These are phyloP conservation scores for Lateolabrax maculatus DNA, from an alignment of 2,797 vertebrate species.

Conservation along the genomic window DNA sequence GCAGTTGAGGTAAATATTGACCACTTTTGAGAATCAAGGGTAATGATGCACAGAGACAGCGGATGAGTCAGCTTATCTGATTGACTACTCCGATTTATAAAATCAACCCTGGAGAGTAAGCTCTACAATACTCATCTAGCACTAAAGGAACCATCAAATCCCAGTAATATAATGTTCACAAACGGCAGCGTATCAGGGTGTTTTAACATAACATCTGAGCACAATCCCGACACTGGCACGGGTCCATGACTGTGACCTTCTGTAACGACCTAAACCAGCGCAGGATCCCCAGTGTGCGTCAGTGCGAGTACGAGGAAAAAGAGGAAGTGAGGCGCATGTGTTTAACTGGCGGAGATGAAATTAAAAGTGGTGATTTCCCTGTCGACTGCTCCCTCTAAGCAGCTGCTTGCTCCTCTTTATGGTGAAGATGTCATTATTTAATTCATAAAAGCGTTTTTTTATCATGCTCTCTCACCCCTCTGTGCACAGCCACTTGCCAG, in stretches of 20 bases:
- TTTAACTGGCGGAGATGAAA: slow-evolving; percentile 78
- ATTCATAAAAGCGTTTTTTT: slow-evolving; percentile 54
- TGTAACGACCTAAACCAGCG: slow-evolving; percentile 44
- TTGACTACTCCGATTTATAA: background rate
- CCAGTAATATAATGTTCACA: slow-evolving; percentile 2
- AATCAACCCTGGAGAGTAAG: background rate
- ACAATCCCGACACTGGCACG: slow-evolving; percentile 39
- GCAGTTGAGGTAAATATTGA: background rate
- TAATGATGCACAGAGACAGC: background rate
- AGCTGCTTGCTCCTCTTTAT: slow-evolving; percentile 68
- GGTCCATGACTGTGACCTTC: slow-evolving; percentile 65
- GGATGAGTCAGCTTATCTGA: background rate
- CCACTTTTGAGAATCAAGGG: background rate
- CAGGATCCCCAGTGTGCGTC: slow-evolving; percentile 47
- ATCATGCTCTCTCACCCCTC: slow-evolving; percentile 46
- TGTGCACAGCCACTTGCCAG: slow-evolving; percentile 9
- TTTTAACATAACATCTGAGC: slow-evolving; percentile 5
- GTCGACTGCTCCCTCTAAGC: slow-evolving; percentile 69
- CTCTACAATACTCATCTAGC: background rate
- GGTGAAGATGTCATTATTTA: slow-evolving; percentile 64
- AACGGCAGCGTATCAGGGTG: slow-evolving; percentile 12
- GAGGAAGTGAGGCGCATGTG: slow-evolving; percentile 59
- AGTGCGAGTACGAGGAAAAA: slow-evolving; percentile 19
- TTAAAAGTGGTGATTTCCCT: slow-evolving; percentile 80
- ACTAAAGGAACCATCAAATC: background rate